Conservation (phyloP, 1,140 invertebrate species). For the Ladona fulva region DNA sequence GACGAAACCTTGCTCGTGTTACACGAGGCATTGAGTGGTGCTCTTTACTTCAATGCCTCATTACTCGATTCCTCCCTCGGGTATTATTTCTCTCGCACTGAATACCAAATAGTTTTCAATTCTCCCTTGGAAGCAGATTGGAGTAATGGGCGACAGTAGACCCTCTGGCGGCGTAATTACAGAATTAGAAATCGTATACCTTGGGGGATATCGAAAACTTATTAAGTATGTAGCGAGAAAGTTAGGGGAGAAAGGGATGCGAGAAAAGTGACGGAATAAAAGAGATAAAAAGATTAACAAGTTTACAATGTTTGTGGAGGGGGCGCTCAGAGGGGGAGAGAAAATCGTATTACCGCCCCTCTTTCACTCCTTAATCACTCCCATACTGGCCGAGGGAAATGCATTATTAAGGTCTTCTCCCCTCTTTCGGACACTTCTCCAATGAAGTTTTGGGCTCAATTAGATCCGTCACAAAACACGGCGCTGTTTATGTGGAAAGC, state of each 20-base stretch:
- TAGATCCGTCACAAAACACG: background rate
- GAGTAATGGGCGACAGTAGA: too few relatives aligned
- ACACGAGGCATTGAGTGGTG: too few relatives aligned
- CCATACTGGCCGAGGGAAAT: background rate
- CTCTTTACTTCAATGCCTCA: too few relatives aligned
- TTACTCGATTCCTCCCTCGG: too few relatives aligned
- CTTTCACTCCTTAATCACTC: background rate
- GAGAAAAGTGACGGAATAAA: background rate
- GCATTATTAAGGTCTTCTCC: background rate
- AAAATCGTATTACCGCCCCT: background rate
- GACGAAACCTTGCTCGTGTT: too few relatives aligned
- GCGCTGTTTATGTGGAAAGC: background rate
- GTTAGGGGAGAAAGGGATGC: background rate
- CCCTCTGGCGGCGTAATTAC: too few relatives aligned
- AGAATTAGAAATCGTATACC: too few relatives aligned
- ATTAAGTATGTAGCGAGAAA: background rate
- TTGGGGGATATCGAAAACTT: background rate
- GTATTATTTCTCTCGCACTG: too few relatives aligned
- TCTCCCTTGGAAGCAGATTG: too few relatives aligned
- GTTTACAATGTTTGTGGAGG: background rate
- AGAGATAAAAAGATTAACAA: conserved; percentile 8
- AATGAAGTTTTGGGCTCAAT: conserved; percentile 6
- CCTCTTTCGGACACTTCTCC: background rate
- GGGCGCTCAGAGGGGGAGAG: background rate
- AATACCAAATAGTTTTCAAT: too few relatives aligned